Evolutionary conservation across 2,113 vertebrate genomes (phyloP).

Genomic region (Chaetorhynchus papuensis): DNA sequence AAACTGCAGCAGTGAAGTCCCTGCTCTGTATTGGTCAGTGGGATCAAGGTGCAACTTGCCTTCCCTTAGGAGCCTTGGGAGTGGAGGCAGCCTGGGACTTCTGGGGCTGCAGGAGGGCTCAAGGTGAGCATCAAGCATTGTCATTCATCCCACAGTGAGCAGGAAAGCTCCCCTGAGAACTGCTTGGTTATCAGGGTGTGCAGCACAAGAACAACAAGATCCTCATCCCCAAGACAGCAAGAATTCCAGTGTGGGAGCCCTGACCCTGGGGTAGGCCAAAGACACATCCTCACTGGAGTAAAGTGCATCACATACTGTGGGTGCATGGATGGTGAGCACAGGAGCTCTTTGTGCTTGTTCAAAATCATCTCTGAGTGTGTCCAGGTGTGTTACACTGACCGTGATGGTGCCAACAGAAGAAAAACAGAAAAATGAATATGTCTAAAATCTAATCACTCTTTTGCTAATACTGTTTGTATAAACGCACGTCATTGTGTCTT

Average conservation of each 20-base stretch:
- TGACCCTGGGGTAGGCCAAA: no score
- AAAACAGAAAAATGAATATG: neutral
- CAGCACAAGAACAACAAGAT: neutral
- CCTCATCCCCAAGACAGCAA: accelerated
- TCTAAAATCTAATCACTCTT: neutral
- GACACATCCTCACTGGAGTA: accelerated
- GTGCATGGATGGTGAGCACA: no score
- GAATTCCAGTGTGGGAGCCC: accelerated
- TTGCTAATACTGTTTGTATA: neutral
- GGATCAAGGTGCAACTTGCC: neutral
- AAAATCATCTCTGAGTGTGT: neutral
- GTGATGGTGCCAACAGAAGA: neutral
- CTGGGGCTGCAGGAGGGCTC: neutral
- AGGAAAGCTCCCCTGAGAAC: accelerated
- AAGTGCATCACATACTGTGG: accelerated
- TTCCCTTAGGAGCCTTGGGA: neutral
- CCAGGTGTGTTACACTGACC: neutral
- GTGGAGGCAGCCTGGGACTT: neutral
- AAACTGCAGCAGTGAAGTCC: neutral
- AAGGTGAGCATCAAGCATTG: neutral
- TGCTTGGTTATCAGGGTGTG: accelerated
- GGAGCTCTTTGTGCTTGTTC: neutral
- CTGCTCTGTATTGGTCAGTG: neutral
- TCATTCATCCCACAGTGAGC: accelerated
- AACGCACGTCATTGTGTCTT: neutral